phyloP scores from a whole-genome alignment of 2,888 invertebrate species.

The Strigamia transsilvanica region DNA sequence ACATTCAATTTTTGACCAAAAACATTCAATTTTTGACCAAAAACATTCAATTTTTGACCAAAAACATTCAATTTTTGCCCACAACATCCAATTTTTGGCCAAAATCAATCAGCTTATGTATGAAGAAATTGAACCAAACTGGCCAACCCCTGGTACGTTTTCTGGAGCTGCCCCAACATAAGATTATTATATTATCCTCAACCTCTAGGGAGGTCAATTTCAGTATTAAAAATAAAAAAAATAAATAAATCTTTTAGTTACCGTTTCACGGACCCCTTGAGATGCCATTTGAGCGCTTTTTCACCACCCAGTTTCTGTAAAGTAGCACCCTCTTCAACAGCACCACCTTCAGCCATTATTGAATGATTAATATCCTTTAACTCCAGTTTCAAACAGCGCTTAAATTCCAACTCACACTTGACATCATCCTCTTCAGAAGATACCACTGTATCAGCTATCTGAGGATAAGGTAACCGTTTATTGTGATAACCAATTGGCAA shows the following conservation, averaged over 20 bases:
- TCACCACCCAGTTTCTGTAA: not conserved
- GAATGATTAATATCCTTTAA: not conserved
- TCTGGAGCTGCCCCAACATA: too few relatives aligned
- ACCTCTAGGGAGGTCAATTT: not conserved
- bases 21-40: too few relatives aligned
- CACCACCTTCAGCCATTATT: not conserved
- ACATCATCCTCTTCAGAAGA: constrained; percentile 15
- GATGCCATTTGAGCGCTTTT: constrained; percentile 10
- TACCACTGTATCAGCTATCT: not conserved
- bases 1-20: too few relatives aligned
- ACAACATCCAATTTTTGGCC: too few relatives aligned
- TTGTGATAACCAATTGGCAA: not conserved
- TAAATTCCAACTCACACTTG: not conserved
- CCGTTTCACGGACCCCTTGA: not conserved
- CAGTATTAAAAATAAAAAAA: not conserved
- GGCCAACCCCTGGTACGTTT: too few relatives aligned
- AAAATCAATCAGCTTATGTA: too few relatives aligned
- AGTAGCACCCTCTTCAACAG: not conserved
- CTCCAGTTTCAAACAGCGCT: not conserved
- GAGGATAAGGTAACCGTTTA: constrained; percentile 33
- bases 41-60: too few relatives aligned
- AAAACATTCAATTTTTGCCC: too few relatives aligned
- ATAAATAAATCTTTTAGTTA: constrained; percentile 9
- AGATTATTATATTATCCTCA: too few relatives aligned
- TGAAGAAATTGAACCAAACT: too few relatives aligned